A percentile compares a stretch with the other conserved stretches of the same genome.
These are phyloP conservation scores for Brachionus rubens DNA, from an alignment of 1,140 invertebrate species.

Conservation along the genomic window DNA sequence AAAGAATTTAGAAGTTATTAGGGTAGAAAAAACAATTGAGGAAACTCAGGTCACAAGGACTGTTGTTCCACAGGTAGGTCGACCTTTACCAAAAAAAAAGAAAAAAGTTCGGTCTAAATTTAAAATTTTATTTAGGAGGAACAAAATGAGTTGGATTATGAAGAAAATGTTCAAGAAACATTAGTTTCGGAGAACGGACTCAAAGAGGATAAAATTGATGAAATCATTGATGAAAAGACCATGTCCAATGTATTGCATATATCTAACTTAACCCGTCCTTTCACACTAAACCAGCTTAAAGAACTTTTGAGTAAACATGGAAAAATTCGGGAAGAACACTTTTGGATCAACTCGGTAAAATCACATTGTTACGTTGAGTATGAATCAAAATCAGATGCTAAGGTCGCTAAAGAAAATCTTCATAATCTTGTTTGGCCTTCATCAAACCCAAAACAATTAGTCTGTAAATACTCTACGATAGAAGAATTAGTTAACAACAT, in stretches of 20 bases:
- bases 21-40: background rate
- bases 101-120: no score
- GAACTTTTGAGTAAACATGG: constrained; percentile 83
- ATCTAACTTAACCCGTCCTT: constrained; percentile 86
- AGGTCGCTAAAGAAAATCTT: constrained; percentile 81
- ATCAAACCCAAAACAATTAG: constrained; percentile 88
- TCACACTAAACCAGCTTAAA: constrained; percentile 84
- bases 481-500: constrained; percentile 64
- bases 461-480: constrained; percentile 80
- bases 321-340: constrained; percentile 63
- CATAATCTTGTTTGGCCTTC: constrained; percentile 89
- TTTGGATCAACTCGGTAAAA: constrained; percentile 83
- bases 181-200: background rate
- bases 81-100: no score
- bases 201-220: background rate
- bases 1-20: background rate
- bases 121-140: background rate
- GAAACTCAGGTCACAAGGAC: background rate
- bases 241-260: constrained; percentile 73
- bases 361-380: constrained; percentile 87
- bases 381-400: constrained; percentile 72
- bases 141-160: constrained; percentile 10
- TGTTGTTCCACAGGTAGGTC: no score
- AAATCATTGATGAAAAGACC: background rate
- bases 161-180: constrained; percentile 5